These are phyloP conservation scores for Hypomecis atomaria DNA, from an alignment of 2,888 invertebrate species.

Conservation along the genomic window DNA sequence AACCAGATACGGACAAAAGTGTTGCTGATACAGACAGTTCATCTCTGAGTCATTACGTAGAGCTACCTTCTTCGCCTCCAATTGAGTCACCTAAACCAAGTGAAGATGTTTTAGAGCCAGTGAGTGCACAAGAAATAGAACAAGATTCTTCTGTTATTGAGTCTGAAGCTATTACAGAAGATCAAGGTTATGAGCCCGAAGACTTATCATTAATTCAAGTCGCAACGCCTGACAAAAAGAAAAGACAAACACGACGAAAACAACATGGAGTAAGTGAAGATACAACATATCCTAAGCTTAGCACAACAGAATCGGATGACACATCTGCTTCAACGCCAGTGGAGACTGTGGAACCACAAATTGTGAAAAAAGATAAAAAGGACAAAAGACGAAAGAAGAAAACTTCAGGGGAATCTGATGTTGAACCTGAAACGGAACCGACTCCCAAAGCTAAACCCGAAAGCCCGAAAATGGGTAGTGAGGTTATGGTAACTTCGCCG, in stretches of 20 bases:
- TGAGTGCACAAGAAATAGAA: conserved; percentile 52
- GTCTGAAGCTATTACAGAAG: conserved; percentile 76
- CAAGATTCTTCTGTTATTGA: conserved; percentile 76
- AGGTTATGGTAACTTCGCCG: conserved; percentile 80
- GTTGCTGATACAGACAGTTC: conserved; percentile 71
- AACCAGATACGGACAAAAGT: conserved; percentile 69
- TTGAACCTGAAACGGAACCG: conserved; percentile 46
- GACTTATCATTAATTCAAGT: conserved; percentile 81
- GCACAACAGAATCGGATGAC: conserved; percentile 72
- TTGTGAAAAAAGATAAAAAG: conserved; percentile 59
- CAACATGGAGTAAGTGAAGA: conserved; percentile 69
- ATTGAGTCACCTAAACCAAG: conserved; percentile 76
- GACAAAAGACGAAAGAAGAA: conserved; percentile 83
- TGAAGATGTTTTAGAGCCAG: conserved; percentile 47
- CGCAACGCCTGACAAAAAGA: conserved; percentile 70
- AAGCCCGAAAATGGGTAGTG: conserved; percentile 78
- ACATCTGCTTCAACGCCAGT: conserved; percentile 61
- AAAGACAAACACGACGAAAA: conserved; percentile 79
- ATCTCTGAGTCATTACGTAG: conserved; percentile 74
- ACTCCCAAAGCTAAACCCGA: conserved; percentile 61
- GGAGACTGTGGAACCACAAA: conserved; percentile 57
- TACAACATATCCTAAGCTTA: conserved; percentile 70
- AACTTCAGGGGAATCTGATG: conserved; percentile 57
- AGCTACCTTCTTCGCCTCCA: conserved; percentile 77
- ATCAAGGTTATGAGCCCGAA: conserved; percentile 90